Evolutionary conservation across 2,113 vertebrate genomes (phyloP).

Genomic region (Callospermophilus lateralis): DNA sequence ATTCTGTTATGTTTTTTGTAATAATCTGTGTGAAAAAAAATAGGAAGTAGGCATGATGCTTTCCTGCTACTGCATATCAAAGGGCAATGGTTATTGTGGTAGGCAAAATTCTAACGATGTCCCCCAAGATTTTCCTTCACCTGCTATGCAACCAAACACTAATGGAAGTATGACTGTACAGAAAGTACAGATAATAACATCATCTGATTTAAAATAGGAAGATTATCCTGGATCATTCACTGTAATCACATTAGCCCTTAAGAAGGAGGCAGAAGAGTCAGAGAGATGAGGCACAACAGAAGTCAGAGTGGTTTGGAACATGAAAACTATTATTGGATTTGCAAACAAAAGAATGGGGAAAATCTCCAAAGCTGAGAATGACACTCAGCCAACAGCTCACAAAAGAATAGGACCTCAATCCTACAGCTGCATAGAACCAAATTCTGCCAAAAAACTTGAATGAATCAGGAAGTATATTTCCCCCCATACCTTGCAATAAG

Average conservation of each 20-base stretch:
- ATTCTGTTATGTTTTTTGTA: not conserved
- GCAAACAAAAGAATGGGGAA: not conserved
- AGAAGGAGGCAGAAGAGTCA: not conserved
- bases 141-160: not conserved
- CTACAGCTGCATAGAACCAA: not conserved
- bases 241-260: not conserved
- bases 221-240: not conserved
- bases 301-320: not conserved
- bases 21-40: not conserved
- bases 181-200: not conserved
- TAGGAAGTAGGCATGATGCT: not conserved
- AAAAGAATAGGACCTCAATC: not conserved
- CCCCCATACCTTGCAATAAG: not conserved
- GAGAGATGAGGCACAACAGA: too few species aligned
- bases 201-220: not conserved
- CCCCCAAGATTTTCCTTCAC: not conserved
- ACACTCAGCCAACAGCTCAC: not conserved
- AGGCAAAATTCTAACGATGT: not conserved
- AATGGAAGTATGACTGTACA: not conserved
- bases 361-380: not conserved
- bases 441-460: not conserved
- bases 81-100: too few species aligned
- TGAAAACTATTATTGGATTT: not conserved
- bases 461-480: not conserved
- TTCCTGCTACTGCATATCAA: too few species aligned